These are phyloP conservation scores for Coregonus ussuriensis DNA, from an alignment of 2,797 vertebrate species.

Conservation along the genomic window DNA sequence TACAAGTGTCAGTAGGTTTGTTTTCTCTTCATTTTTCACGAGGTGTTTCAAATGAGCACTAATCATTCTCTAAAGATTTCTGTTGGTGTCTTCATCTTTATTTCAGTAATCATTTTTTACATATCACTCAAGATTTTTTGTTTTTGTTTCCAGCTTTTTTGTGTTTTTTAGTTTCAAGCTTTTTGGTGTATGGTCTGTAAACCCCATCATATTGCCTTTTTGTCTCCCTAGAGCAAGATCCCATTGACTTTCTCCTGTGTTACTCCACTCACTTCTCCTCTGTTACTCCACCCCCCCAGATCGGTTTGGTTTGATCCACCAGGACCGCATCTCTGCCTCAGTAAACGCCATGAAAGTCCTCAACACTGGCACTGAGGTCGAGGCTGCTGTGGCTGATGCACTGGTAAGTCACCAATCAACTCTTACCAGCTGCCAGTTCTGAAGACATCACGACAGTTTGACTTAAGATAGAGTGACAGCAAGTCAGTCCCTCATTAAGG, in stretches of 20 bases:
- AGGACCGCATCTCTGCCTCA: conserved; percentile 91
- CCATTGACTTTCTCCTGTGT: conserved; percentile 12
- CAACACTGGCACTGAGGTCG: conserved; percentile 95
- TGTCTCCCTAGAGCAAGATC: neutral
- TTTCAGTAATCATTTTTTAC: neutral
- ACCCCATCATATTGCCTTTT: neutral
- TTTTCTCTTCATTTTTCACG: neutral
- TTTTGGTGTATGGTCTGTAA: neutral
- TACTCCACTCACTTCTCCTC: conserved; percentile 29
- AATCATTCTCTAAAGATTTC: neutral
- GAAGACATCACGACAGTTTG: neutral
- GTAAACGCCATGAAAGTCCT: conserved; percentile 94
- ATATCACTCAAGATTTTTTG: neutral
- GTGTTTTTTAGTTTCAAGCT: neutral
- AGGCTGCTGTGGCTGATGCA: conserved; percentile 96
- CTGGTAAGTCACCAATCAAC: conserved; percentile 80
- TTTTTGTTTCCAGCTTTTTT: neutral
- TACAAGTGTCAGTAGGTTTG: neutral
- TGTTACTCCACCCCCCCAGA: conserved; percentile 72
- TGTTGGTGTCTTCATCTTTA: neutral
- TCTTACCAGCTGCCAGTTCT: neutral
- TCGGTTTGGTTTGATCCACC: conserved; percentile 92
- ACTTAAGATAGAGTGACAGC: neutral
- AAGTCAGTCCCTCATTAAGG: neutral
- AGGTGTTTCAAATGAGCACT: neutral